Evolutionary conservation across 2,113 vertebrate species (phyloP).

Genomic region (Taurulus bubalis): DNA sequence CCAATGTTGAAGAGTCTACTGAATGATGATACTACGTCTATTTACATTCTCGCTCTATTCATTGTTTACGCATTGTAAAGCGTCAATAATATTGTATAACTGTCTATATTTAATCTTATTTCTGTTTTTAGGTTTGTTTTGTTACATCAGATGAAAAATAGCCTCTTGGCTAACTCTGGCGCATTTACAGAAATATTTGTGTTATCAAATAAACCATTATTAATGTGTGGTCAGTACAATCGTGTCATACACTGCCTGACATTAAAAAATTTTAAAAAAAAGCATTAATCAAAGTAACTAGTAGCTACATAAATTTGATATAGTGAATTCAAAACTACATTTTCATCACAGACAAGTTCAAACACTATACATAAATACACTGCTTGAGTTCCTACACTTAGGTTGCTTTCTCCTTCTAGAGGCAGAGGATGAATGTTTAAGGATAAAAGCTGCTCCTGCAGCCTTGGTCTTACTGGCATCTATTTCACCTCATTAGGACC

Average conservation of each 20-base stretch:
- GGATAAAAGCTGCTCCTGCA: conserved; percentile 61
- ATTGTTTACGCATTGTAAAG: too few species aligned
- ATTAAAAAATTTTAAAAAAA: not conserved
- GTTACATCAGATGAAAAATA: too few species aligned
- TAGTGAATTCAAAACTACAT: not conserved
- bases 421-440: conserved; percentile 49
- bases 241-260: not conserved
- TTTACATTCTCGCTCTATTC: too few species aligned
- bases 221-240: not conserved
- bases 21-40: too few species aligned
- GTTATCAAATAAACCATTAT: too few species aligned
- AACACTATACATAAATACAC: conserved; percentile 4
- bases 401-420: conserved; percentile 33
- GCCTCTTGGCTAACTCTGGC: too few species aligned
- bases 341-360: not conserved
- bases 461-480: conserved; percentile 75
- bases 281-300: not conserved
- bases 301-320: not conserved
- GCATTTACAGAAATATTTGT: too few species aligned
- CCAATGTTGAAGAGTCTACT: too few species aligned
- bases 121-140: too few species aligned
- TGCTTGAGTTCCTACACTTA: conserved; percentile 27
- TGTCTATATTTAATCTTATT: too few species aligned
- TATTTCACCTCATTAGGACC: conserved; percentile 83
- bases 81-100: too few species aligned